These are phyloP conservation scores for Drosophila nigrodunni DNA, from an alignment of 1,140 invertebrate species.

Conservation along the genomic window DNA sequence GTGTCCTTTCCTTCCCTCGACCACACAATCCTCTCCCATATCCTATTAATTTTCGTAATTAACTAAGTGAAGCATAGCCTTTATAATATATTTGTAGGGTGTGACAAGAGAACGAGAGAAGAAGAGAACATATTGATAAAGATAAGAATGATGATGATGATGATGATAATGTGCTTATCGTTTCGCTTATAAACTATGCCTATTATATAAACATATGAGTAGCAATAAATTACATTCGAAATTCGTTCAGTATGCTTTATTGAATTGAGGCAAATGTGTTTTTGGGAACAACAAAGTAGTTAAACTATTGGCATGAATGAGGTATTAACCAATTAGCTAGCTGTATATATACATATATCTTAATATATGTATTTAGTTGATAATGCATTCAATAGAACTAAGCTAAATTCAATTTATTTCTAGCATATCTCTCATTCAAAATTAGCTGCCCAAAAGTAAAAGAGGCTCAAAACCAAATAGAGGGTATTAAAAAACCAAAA, in stretches of 20 bases:
- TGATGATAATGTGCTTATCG: slow-evolving; percentile 22
- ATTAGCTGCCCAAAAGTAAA: slow-evolving; percentile 31
- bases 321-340: slow-evolving; percentile 58
- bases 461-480: slow-evolving; percentile 48
- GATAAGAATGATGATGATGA: slow-evolving; percentile 3
- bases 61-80: slow-evolving; percentile 14
- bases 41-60: slow-evolving; percentile 15
- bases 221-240: slow-evolving; percentile 53
- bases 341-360: slow-evolving; percentile 56
- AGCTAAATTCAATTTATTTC: slow-evolving; percentile 35
- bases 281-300: slow-evolving; percentile 84
- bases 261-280: slow-evolving; percentile 70
- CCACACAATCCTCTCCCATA: not conserved
- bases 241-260: slow-evolving; percentile 63
- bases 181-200: slow-evolving; percentile 32
- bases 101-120: not conserved
- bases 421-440: slow-evolving; percentile 56
- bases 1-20: not conserved
- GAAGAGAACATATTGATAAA: not conserved
- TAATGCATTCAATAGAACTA: slow-evolving; percentile 44
- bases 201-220: slow-evolving; percentile 35
- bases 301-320: slow-evolving; percentile 75
- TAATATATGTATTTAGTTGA: slow-evolving; percentile 32
- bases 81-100: slow-evolving; percentile 8
- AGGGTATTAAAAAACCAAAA: slow-evolving; percentile 23